These are phyloP conservation scores for Desmophyllum pertusum DNA, from an alignment of 92 coral and sea anemone species.

Conservation along the genomic window DNA sequence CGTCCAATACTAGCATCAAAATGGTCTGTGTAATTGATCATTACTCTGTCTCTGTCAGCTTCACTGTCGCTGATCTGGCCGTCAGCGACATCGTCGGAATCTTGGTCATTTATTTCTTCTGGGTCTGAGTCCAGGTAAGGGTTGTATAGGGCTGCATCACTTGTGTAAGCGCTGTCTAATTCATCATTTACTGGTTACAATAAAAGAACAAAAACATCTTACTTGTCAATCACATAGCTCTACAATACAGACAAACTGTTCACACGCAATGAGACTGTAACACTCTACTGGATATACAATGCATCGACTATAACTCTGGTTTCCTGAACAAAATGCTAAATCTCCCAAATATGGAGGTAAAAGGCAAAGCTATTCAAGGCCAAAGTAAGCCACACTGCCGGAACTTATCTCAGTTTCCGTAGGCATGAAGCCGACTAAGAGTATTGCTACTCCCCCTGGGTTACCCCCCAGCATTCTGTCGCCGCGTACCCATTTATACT, in stretches of 20 bases:
- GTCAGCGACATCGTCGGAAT: conserved; percentile 35
- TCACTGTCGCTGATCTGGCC: conserved; percentile 57
- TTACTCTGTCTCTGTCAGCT: conserved; percentile 35
- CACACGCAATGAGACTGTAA: background rate
- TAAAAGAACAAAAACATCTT: background rate
- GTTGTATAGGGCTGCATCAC: conserved; percentile 60
- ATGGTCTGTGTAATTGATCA: conserved; percentile 44
- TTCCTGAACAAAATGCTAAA: background rate
- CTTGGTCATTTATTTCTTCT: conserved; percentile 21
- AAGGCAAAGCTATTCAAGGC: too few species aligned
- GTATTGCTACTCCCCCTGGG: too few species aligned
- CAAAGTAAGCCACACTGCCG: too few species aligned
- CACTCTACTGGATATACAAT: background rate
- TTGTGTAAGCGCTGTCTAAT: conserved; percentile 48
- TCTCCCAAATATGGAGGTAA: too few species aligned
- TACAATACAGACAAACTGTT: too few species aligned
- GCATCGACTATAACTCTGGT: background rate
- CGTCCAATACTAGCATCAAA: conserved; percentile 21
- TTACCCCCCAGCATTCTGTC: too few species aligned
- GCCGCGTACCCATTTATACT: too few species aligned
- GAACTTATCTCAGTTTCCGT: too few species aligned
- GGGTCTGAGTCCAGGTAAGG: conserved; percentile 56
- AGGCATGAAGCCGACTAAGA: too few species aligned
- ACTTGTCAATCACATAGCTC: too few species aligned
- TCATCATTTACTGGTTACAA: conserved; percentile 28